Evolutionary conservation across 2,888 invertebrate species (phyloP), one percentile per base, ranked within the genome.

Genomic region (Nephrotoma flavescens): DNA sequence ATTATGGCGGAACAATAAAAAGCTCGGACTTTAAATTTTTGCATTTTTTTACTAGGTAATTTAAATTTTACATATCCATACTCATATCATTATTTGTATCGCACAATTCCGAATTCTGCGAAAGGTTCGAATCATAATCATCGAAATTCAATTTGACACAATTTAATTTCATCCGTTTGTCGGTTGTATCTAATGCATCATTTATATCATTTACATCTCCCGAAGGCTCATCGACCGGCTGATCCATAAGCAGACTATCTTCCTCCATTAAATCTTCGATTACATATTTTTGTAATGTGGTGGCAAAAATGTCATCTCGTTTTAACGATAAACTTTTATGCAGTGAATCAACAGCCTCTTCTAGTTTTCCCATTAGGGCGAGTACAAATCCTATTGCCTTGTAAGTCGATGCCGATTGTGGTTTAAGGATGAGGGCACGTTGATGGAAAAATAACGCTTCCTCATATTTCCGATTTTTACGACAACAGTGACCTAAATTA

Each of bases 261-360:
- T 91, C 91, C 87, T 91, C 91, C 91, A 92, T 91, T 4, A 91
- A 88, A 88, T 92, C 92, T 88, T 91, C 91, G 42, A 92, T 90
- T 87, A 91, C 91, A 11, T 89, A 90, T 88, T 92, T 96, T 57
- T 98, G 92, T 94, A 99, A 95, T 0, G 97, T 97, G 0, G 96
- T 95, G 57, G 98, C 96, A 88, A 98, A 97, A 12, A 97, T 96
- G 90, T 98, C 97, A 90, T 98, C 98, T 41, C 97, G 94, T 89
- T 96, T 94, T 42, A 96, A 92, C 0, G 97, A 96, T 45, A 98
- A 93, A 86, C 98, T 97, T 91, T 96, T 95, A 91, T 98, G 97
- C 89, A 97, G 96, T 89, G 95, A 94, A 89, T 96, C 95, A 0
- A 96, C 95, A 6, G 96, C 96, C 12, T 90, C 86, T 86, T 88